Evolutionary conservation across 2,888 invertebrate species (phyloP).

Genomic region (Rhamphomyia laevipes): DNA sequence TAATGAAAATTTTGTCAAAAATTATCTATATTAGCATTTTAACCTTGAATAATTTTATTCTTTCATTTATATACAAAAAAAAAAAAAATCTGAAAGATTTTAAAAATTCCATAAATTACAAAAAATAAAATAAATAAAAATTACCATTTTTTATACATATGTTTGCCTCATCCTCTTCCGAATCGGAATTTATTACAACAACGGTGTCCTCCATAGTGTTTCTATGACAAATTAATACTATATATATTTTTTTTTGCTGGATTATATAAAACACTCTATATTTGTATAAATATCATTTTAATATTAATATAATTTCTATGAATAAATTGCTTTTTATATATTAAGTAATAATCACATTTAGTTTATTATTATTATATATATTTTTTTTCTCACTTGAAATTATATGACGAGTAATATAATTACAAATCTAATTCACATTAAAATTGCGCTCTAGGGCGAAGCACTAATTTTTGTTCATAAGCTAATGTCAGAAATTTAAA

Average conservation of each 20-base stretch:
- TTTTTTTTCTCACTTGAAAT: no score
- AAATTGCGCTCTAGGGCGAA: no score
- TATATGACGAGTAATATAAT: no score
- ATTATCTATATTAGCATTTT: background rate
- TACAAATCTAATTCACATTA: no score
- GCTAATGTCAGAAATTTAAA: no score
- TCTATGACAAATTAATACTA: background rate
- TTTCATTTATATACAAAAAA: no score
- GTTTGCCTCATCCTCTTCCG: conserved; percentile 11
- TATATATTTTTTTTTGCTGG: background rate
- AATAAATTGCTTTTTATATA: background rate
- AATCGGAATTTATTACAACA: conserved; percentile 13
- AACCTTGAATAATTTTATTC: background rate
- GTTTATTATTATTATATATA: no score
- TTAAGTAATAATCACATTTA: background rate
- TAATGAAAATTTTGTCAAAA: background rate
- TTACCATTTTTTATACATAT: background rate
- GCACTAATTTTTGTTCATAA: no score
- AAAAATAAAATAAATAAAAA: no score
- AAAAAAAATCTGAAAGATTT: no score
- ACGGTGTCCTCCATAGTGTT: conserved; percentile 8
- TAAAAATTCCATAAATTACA: no score
- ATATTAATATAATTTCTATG: background rate
- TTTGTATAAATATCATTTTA: background rate
- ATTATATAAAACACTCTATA: background rate